A percentile compares a stretch with the other conserved stretches of the same genome.
Conservation (phyloP, 2,113 vertebrate species). For the Craseonycteris thonglongyai region DNA sequence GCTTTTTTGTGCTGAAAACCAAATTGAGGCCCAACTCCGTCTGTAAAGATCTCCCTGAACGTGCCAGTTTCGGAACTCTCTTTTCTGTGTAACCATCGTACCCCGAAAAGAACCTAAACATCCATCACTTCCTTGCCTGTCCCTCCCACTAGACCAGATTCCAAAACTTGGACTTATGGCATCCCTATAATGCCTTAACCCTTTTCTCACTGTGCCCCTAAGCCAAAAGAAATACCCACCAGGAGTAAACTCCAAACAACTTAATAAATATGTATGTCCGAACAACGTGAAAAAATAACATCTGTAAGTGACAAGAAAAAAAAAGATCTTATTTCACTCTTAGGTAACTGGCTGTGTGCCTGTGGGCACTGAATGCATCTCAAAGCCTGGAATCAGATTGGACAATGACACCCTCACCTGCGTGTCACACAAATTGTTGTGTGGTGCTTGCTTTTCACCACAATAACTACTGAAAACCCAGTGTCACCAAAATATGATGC, state of each 20-base stretch:
- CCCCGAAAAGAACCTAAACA: not conserved
- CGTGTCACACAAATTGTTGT: not conserved
- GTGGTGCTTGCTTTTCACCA: not conserved
- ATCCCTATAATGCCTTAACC: not conserved
- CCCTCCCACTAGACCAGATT: not conserved
- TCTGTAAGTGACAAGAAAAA: not conserved
- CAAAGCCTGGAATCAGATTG: not conserved
- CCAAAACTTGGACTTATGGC: not conserved
- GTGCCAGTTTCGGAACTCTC: not conserved
- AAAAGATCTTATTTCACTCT: not conserved
- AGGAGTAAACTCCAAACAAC: not conserved
- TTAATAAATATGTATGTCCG: not conserved
- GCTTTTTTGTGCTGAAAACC: not conserved
- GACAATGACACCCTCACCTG: not conserved
- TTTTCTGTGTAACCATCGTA: not conserved
- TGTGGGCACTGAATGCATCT: not conserved
- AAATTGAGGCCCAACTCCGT: not conserved
- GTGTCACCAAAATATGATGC: not conserved
- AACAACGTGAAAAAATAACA: not conserved
- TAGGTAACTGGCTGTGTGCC: not conserved
- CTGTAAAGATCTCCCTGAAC: not conserved
- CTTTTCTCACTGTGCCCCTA: not conserved
- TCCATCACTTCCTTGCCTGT: not conserved
- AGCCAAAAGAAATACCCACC: not conserved
- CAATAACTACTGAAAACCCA: not conserved